phyloP scores from a whole-genome alignment of 2,888 invertebrate genomes.

The Caenorhabditis sp. region DNA sequence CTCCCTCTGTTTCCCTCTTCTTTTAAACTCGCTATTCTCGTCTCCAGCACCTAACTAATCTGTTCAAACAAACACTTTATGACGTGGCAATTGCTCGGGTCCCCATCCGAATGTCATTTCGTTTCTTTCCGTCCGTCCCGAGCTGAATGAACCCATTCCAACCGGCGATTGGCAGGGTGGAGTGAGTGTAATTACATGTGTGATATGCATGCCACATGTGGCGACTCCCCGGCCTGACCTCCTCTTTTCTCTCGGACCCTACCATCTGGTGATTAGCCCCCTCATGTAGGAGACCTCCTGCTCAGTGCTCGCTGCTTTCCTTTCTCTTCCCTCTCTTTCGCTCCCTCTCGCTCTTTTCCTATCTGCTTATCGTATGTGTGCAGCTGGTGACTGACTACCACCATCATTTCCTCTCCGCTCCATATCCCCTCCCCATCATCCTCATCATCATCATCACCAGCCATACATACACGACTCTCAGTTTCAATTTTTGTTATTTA shows the following conservation, averaged over 20 bases:
- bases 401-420: neutral
- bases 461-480: neutral
- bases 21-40: too few species aligned
- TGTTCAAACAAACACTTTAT: too few species aligned
- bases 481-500: neutral
- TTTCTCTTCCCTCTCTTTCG: neutral
- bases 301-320: neutral
- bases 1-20: too few species aligned
- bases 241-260: neutral
- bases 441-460: constrained; percentile 1
- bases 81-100: neutral
- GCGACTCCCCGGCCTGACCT: constrained; percentile 16
- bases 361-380: constrained; percentile 57
- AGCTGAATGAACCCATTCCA: neutral
- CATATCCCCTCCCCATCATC: neutral
- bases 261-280: constrained; percentile 45
- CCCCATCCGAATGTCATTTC: neutral
- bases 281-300: constrained; percentile 1
- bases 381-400: constrained; percentile 29
- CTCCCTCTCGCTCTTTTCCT: constrained; percentile 16
- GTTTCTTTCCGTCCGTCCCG: neutral
- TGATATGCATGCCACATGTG: constrained; percentile 52
- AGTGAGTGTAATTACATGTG: constrained; percentile 37
- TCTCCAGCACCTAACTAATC: too few species aligned
- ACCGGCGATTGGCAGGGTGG: constrained; percentile 1